These are phyloP conservation scores for Acronicta aceris DNA, from an alignment of 2,888 invertebrate species.

Conservation along the genomic window DNA sequence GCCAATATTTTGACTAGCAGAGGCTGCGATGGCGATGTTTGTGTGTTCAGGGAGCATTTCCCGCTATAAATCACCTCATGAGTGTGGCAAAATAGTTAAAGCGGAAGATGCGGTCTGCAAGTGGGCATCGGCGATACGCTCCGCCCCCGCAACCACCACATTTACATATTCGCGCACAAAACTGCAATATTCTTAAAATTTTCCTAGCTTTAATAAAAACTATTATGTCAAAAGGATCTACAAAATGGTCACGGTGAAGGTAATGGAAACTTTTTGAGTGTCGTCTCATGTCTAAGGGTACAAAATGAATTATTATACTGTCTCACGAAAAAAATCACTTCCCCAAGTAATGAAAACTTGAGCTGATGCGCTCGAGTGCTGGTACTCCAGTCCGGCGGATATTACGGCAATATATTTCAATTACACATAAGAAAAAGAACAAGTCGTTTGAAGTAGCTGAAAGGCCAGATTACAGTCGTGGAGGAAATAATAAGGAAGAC, in stretches of 20 bases:
- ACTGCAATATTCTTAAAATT: conserved; percentile 35
- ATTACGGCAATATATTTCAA: conserved; percentile 89
- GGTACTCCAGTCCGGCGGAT: conserved; percentile 85
- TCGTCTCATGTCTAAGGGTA: conserved; percentile 70
- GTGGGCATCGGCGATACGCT: conserved; percentile 72
- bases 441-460: conserved; percentile 89
- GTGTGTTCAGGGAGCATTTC: conserved; percentile 71
- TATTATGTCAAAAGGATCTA: conserved; percentile 29
- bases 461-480: conserved; percentile 86
- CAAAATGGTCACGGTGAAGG: conserved; percentile 40
- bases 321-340: conserved; percentile 85
- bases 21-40: conserved; percentile 71
- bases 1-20: conserved; percentile 74
- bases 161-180: conserved; percentile 52
- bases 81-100: conserved; percentile 76
- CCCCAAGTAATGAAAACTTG: conserved; percentile 86
- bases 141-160: conserved; percentile 46
- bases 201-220: conserved; percentile 11
- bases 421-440: conserved; percentile 89
- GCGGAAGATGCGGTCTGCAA: conserved; percentile 74
- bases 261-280: conserved; percentile 74
- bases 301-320: conserved; percentile 87
- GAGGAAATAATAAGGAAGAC: conserved; percentile 85
- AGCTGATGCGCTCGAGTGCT: conserved; percentile 86
- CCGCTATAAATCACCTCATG: conserved; percentile 79